Evolutionary conservation across 2,888 invertebrate genomes (phyloP).

Genomic region (Cryptus viduatorius): DNA sequence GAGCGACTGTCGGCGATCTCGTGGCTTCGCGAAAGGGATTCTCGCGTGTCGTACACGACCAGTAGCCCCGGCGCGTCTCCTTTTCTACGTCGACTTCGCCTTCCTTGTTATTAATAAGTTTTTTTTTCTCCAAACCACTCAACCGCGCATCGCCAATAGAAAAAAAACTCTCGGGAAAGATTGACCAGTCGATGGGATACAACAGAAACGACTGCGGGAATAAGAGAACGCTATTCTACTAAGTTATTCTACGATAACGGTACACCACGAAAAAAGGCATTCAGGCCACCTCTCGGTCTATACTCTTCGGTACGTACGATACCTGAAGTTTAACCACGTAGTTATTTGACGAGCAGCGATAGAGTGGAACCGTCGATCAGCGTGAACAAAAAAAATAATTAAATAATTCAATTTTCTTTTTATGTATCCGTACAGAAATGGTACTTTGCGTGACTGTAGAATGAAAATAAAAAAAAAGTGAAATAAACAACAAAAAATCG

Average conservation of each 20-base stretch:
- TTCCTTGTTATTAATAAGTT: slow-evolving; percentile 34
- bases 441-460: neutral
- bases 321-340: slow-evolving; percentile 56
- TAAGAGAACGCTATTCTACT: slow-evolving; percentile 67
- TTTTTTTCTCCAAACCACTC: slow-evolving; percentile 14
- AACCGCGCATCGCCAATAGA: slow-evolving; percentile 28
- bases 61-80: slow-evolving; percentile 28
- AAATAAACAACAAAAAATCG: no score
- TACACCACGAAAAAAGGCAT: slow-evolving; percentile 81
- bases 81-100: slow-evolving; percentile 11
- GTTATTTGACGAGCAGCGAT: slow-evolving; percentile 50
- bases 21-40: slow-evolving; percentile 52
- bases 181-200: slow-evolving; percentile 63
- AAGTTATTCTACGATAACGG: slow-evolving; percentile 79
- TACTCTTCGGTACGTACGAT: slow-evolving; percentile 53
- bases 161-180: slow-evolving; percentile 31
- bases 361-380: slow-evolving; percentile 49
- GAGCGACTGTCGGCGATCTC: slow-evolving; percentile 53
- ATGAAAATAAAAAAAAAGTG: neutral
- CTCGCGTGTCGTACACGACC: slow-evolving; percentile 48
- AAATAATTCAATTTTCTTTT: neutral
- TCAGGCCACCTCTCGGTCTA: slow-evolving; percentile 75
- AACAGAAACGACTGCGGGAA: slow-evolving; percentile 56
- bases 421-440: neutral
- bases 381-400: slow-evolving; percentile 26